Percentiles rank a stretch among this genome's conserved stretches.
Evolutionary conservation across 2,888 invertebrate genomes (phyloP).

Genomic region (Pterobdella sp.): DNA sequence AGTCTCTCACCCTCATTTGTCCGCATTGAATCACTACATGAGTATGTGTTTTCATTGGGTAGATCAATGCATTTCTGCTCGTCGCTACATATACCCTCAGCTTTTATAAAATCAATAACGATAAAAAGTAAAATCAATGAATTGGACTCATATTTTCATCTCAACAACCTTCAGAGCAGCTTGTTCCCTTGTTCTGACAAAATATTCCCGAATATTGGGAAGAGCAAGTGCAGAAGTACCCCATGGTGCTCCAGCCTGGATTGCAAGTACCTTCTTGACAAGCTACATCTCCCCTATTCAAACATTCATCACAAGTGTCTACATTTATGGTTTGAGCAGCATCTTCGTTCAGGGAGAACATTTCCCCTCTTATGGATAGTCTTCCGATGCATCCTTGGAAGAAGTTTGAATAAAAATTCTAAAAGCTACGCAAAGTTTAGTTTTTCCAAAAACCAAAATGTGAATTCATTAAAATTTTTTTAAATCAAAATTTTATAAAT

Average conservation of each 20-base stretch:
- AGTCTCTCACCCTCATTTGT: too few relatives aligned
- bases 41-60: background rate
- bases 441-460: background rate
- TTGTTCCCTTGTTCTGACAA: background rate
- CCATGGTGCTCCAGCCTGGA: constrained; percentile 2
- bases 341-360: background rate
- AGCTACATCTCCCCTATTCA: background rate
- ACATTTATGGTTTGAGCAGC: background rate
- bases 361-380: background rate
- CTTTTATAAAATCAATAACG: background rate
- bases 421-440: too few relatives aligned
- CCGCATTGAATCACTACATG: constrained; percentile 1
- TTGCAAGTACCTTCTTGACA: background rate
- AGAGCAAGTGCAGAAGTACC: constrained; percentile 6
- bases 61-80: background rate
- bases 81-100: background rate
- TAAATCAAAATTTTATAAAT: background rate
- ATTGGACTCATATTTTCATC: too few relatives aligned
- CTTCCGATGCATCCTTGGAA: background rate
- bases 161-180: background rate
- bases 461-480: background rate
- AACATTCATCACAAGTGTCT: background rate
- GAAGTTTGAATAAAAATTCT: too few relatives aligned
- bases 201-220: background rate
- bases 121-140: too few relatives aligned